Evolutionary conservation across 1,140 invertebrate genomes (phyloP).

Genomic region (Pseudomyrmex sp.): DNA sequence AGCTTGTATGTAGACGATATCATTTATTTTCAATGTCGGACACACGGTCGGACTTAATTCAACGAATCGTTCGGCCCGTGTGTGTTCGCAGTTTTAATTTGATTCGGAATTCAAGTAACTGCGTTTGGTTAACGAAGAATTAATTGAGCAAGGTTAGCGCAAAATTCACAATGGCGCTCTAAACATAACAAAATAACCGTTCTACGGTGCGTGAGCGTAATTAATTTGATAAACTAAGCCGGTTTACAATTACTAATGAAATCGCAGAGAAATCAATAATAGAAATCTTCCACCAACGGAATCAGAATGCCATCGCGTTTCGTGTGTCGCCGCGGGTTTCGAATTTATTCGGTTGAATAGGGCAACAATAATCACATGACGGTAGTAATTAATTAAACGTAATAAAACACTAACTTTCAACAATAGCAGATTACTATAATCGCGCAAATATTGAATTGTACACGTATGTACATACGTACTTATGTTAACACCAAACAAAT

Average conservation of each 20-base stretch:
- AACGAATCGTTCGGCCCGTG: slow-evolving; percentile 5
- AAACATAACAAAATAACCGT: slow-evolving; percentile 14
- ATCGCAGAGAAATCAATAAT: slow-evolving; percentile 4
- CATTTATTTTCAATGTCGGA: slow-evolving; percentile 31
- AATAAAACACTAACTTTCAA: background rate
- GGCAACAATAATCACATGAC: background rate
- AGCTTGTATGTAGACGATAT: background rate
- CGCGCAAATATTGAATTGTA: background rate
- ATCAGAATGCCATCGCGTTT: background rate
- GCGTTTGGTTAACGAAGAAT: background rate
- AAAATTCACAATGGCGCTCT: background rate
- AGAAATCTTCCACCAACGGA: background rate
- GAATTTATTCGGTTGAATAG: background rate
- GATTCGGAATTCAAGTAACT: background rate
- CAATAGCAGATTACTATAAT: background rate
- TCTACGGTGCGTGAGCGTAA: background rate
- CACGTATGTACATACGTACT: background rate
- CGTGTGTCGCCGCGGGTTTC: background rate
- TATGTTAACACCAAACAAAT: too few species aligned
- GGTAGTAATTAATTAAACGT: background rate
- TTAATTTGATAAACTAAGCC: background rate
- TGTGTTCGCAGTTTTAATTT: background rate
- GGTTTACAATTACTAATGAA: background rate
- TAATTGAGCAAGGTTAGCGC: background rate
- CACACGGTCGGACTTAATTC: background rate